Evolutionary conservation across 2,797 vertebrate species (phyloP).

Genomic region (Aulostomus chinensis): DNA sequence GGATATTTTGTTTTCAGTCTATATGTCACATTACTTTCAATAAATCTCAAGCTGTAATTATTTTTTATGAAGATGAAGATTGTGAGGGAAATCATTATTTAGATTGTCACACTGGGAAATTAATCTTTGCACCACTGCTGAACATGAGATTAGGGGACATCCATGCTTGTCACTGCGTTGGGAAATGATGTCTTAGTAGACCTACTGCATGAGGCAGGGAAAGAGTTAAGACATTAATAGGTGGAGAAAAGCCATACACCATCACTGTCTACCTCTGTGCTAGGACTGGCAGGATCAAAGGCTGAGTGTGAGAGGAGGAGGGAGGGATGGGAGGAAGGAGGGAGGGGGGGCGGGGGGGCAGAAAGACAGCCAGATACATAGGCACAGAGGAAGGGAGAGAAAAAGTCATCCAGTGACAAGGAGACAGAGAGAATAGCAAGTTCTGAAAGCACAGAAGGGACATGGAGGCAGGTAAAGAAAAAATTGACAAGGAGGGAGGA

Average conservation of each 20-base stretch:
- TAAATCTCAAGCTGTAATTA: no score
- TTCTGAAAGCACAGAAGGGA: constrained; percentile 65
- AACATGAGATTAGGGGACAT: no score
- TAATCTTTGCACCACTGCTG: no score
- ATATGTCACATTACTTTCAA: no score
- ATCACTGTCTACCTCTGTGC: constrained; percentile 79
- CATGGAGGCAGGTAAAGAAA: constrained; percentile 50
- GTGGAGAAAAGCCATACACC: constrained; percentile 76
- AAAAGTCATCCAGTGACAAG: constrained; percentile 68
- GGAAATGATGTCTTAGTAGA: constrained; percentile 78
- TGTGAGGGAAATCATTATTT: no score
- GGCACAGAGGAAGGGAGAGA: constrained; percentile 47
- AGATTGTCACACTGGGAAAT: no score
- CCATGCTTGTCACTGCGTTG: constrained; percentile 65
- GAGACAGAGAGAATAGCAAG: constrained; percentile 68
- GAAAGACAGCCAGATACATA: constrained; percentile 54
- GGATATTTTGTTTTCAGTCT: no score
- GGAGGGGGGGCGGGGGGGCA: constrained; percentile 1
- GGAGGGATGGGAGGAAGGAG: background rate
- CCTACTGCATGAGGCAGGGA: constrained; percentile 65
- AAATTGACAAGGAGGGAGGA: constrained; percentile 58
- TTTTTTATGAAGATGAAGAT: no score
- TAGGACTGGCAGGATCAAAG: constrained; percentile 74
- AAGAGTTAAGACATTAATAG: constrained; percentile 78
- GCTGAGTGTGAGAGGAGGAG: constrained; percentile 46